Base-by-base conservation (phyloP, 1,140 invertebrate genomes). In the Sesamia nonagrioides region DNA sequence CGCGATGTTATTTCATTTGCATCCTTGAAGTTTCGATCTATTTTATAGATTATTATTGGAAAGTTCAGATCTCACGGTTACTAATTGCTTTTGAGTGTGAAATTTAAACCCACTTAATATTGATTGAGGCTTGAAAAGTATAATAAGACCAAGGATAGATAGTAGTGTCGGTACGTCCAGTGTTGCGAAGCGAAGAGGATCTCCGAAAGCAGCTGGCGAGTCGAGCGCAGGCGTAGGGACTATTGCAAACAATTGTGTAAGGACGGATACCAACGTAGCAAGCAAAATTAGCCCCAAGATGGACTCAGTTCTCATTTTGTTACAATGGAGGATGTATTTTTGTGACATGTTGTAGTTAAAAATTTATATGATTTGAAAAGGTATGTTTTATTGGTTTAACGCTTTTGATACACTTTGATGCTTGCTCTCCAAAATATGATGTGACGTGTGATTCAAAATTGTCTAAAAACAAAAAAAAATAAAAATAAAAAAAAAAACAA, bases 241-340 rank as follows among this genome's bases (percentile, higher is more conserved):
- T 80, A 91, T 90, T 95, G 94, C 94, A 95, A 95, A 95, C 95
- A 95, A 95, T 94, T 95, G 95, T 95, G 95, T 95, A 94, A 95
- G 95, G 94, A 95, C 91, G 94, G 95, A 93, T 91, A 92, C 93
- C 90, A 91, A 80, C 83, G 86, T 88, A 89, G 92, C 92, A 92
- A 93, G 90, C 91, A 91, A 90, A 88, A 82, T 82, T 87, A 74
- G 76, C 82, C 82, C 80, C 81, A 84, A 85, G 78, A 84, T 86
- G 79, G 78, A 83, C 82, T 80, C 80, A 56, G 61, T 66, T 79
- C 74, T 84, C 72, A 82, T 82, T 78, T 78, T 82, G 80, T 72
- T 81, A 84, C 85, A 81, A 86, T 83, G 86, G 72, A 88, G 86
- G 87, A 90, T 90, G 86, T 91, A 88, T 85, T 68, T 27, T 89